phyloP scores from a whole-genome alignment of 2,113 vertebrate species.

The Empidonax traillii region DNA sequence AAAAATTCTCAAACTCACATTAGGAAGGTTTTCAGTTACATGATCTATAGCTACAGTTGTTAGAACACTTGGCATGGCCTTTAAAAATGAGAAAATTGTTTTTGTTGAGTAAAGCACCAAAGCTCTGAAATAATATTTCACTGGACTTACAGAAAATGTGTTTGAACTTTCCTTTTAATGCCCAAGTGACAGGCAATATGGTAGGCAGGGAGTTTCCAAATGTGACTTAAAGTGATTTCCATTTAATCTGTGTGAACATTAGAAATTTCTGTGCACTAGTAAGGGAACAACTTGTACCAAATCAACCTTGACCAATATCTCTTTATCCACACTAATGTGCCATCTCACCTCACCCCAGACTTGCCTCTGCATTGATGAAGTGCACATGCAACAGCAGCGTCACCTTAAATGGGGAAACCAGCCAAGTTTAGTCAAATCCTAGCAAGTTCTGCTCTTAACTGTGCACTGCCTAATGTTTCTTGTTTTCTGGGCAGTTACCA shows the following conservation, averaged over 20 bases:
- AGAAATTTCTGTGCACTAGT: neutral
- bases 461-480: neutral
- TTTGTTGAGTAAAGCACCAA: conserved; percentile 46
- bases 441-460: neutral
- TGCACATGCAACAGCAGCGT: neutral
- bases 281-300: neutral
- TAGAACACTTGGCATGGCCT: conserved; percentile 49
- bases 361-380: neutral
- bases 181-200: conserved; percentile 16
- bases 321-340: neutral
- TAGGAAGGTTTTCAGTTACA: conserved; percentile 63
- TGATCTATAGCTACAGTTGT: conserved; percentile 62
- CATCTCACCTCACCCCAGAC: neutral
- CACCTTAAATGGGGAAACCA: neutral
- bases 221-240: neutral
- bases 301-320: neutral
- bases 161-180: conserved; percentile 44
- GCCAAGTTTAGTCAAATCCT: neutral
- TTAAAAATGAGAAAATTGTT: conserved; percentile 62
- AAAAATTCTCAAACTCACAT: conserved; percentile 66
- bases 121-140: conserved; percentile 56
- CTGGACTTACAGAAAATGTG: conserved; percentile 30
- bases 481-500: neutral
- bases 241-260: neutral
- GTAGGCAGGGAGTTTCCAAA: neutral